phyloP scores from a whole-genome alignment of 2,113 vertebrate genomes.

The Microtus montanus region DNA sequence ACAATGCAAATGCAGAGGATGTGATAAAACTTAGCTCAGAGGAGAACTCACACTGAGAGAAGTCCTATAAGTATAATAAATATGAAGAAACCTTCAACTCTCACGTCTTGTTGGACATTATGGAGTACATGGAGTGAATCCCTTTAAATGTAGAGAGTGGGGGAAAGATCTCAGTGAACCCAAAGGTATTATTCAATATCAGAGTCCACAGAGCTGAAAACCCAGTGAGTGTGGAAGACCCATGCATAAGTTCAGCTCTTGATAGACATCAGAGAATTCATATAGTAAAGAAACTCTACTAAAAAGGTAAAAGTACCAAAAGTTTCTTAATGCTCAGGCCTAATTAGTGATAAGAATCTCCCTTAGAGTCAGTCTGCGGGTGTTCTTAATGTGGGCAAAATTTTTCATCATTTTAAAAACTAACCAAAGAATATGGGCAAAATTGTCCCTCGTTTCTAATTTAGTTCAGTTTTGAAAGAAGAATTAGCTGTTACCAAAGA shows the following conservation, averaged over 20 bases:
- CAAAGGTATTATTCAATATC: slow-evolving; percentile 57
- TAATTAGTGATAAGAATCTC: background rate
- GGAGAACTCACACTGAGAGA: slow-evolving; percentile 70
- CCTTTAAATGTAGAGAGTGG: slow-evolving; percentile 65
- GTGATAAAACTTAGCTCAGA: slow-evolving; percentile 66
- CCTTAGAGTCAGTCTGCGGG: background rate
- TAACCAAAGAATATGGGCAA: background rate
- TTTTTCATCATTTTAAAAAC: slow-evolving; percentile 38
- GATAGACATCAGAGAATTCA: slow-evolving; percentile 69
- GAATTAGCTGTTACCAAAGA: background rate
- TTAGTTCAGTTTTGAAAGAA: slow-evolving; percentile 1
- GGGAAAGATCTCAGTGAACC: slow-evolving; percentile 58
- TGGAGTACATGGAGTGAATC: slow-evolving; percentile 63
- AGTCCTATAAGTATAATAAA: slow-evolving; percentile 62
- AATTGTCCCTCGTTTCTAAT: slow-evolving; percentile 23
- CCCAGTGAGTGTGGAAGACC: slow-evolving; percentile 55
- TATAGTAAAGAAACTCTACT: slow-evolving; percentile 38
- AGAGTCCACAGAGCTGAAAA: slow-evolving; percentile 67
- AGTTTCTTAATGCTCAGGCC: background rate
- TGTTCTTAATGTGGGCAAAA: slow-evolving; percentile 26
- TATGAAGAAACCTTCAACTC: slow-evolving; percentile 58
- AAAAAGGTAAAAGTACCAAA: background rate
- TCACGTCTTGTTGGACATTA: slow-evolving; percentile 64
- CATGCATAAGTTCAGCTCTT: slow-evolving; percentile 62
- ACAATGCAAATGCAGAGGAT: slow-evolving; percentile 57